phyloP scores from a whole-genome alignment of 2,888 invertebrate species.

The Adelphocoris suturalis region DNA sequence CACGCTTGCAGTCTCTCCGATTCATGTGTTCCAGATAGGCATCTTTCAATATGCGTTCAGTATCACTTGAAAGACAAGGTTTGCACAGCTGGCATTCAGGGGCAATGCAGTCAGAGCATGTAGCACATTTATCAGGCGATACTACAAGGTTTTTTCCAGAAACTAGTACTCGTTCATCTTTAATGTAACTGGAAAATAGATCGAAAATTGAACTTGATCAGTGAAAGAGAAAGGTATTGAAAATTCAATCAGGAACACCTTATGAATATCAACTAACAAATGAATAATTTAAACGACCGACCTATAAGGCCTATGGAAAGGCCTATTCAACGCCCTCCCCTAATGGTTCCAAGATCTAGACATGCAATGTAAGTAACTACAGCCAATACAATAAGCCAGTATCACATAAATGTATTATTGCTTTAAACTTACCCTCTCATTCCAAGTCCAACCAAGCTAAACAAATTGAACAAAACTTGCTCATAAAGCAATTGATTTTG shows the following conservation, averaged over 20 bases:
- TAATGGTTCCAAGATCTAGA: too few relatives aligned
- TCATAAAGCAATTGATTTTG: constrained; percentile 93
- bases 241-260: background rate
- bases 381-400: too few relatives aligned
- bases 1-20: constrained; percentile 88
- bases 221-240: background rate
- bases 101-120: constrained; percentile 83
- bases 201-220: background rate
- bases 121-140: constrained; percentile 84
- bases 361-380: too few relatives aligned
- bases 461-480: constrained; percentile 91
- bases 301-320: background rate
- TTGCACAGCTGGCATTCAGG: constrained; percentile 88
- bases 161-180: constrained; percentile 82
- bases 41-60: constrained; percentile 82
- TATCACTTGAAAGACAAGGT: constrained; percentile 85
- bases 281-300: background rate
- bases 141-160: constrained; percentile 90
- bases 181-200: constrained; percentile 14
- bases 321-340: too few relatives aligned
- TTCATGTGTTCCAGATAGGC: constrained; percentile 91
- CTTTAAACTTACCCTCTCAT: constrained; percentile 47
- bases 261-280: background rate
- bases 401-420: too few relatives aligned
- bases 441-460: constrained; percentile 87